phyloP scores from a whole-genome alignment of 2,797 vertebrate species.

The Bovichtus variegatus region DNA sequence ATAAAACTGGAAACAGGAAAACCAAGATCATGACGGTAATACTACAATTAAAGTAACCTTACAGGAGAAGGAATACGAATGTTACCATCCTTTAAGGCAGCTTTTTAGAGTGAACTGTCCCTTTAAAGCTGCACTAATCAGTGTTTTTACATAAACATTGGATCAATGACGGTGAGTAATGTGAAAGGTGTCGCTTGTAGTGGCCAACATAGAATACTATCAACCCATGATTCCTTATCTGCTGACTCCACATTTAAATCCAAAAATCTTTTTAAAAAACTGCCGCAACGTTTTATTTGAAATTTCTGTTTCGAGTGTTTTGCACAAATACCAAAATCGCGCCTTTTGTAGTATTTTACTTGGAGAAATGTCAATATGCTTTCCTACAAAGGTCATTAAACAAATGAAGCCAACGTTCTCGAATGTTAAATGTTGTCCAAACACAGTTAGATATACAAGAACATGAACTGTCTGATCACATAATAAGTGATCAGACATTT shows the following conservation, averaged over 20 bases:
- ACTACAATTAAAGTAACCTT: background rate
- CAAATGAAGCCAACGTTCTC: background rate
- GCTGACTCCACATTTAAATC: background rate
- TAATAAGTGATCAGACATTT: background rate
- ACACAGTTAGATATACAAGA: background rate
- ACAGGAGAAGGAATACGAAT: background rate
- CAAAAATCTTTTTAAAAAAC: background rate
- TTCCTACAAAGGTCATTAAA: background rate
- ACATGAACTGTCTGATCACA: background rate
- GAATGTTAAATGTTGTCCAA: background rate
- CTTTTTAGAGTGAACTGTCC: too few species aligned
- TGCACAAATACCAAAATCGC: background rate
- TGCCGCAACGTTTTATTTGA: background rate
- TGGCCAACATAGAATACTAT: too few species aligned
- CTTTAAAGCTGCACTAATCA: background rate
- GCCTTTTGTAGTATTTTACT: background rate
- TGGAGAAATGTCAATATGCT: background rate
- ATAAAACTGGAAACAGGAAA: too few species aligned
- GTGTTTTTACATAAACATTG: background rate
- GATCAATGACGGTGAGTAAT: background rate
- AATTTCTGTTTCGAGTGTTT: background rate
- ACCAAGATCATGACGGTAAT: too few species aligned
- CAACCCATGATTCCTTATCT: background rate
- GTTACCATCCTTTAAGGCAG: background rate
- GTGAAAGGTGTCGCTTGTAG: background rate